Percentiles rank a stretch among this genome's conserved stretches.
Evolutionary conservation across 2,113 vertebrate genomes (phyloP).

Genomic region (Colius striatus): DNA sequence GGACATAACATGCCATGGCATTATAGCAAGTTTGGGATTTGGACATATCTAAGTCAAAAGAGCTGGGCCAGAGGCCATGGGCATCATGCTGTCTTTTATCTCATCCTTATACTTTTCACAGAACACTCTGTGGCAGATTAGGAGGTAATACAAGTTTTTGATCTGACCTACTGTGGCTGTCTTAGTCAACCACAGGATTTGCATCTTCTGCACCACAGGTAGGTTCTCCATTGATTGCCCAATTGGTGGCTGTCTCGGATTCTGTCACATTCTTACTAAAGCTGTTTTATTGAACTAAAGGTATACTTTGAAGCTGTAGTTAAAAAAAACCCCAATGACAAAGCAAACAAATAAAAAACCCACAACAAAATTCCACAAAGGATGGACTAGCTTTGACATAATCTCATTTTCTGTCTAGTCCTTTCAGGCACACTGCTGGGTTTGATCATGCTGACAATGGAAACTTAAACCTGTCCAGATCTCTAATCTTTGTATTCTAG

Average conservation of each 20-base stretch:
- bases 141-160: background rate
- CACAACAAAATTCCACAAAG: too few relatives aligned
- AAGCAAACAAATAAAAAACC: background rate
- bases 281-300: background rate
- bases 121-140: background rate
- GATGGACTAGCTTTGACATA: background rate
- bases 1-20: background rate
- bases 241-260: background rate
- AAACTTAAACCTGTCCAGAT: background rate
- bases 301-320: background rate
- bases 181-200: background rate
- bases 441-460: background rate
- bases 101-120: background rate
- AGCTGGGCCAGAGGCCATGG: background rate
- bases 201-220: background rate
- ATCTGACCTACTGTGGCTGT: background rate
- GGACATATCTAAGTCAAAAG: background rate
- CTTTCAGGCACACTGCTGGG: background rate
- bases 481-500: background rate
- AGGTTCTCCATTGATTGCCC: background rate
- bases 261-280: background rate
- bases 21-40: background rate
- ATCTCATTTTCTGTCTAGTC: background rate
- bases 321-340: background rate
- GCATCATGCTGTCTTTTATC: background rate